phyloP scores from a whole-genome alignment of 1,140 invertebrate species.

The Diorhabda elongata region DNA sequence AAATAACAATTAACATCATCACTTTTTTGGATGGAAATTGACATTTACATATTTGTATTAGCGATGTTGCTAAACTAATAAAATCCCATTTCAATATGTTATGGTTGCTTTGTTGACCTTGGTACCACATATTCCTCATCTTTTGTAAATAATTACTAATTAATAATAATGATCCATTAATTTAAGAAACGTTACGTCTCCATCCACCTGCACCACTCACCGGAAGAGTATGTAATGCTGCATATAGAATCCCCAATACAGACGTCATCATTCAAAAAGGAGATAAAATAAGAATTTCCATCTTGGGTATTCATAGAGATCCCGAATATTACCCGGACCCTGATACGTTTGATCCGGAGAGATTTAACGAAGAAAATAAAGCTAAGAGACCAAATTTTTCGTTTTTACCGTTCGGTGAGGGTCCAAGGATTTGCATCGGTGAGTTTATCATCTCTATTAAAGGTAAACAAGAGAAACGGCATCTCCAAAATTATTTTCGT shows the following conservation, averaged over 20 bases:
- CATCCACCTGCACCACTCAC: conserved; percentile 49
- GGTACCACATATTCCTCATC: no score
- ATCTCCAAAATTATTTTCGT: no score
- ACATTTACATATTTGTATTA: no score
- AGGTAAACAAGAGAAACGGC: no score
- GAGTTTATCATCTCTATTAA: conserved; percentile 10
- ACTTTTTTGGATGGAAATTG: no score
- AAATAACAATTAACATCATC: no score
- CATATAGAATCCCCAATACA: conserved; percentile 38
- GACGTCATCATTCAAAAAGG: conserved; percentile 47
- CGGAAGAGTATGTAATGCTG: conserved; percentile 16
- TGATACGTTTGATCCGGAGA: conserved; percentile 60
- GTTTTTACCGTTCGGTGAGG: conserved; percentile 63
- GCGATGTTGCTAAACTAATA: no score
- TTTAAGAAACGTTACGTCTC: conserved; percentile 54
- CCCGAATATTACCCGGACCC: conserved; percentile 57
- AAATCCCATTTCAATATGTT: no score
- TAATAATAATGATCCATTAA: background rate
- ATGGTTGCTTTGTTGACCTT: no score
- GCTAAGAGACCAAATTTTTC: conserved; percentile 39
- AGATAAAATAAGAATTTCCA: conserved; percentile 46
- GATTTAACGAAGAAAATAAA: conserved; percentile 53
- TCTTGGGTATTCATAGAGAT: conserved; percentile 49
- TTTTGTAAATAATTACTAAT: no score
- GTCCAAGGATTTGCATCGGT: conserved; percentile 62